Base-by-base conservation (phyloP, 2,113 vertebrate species). In the Nesogale talazaci region DNA sequence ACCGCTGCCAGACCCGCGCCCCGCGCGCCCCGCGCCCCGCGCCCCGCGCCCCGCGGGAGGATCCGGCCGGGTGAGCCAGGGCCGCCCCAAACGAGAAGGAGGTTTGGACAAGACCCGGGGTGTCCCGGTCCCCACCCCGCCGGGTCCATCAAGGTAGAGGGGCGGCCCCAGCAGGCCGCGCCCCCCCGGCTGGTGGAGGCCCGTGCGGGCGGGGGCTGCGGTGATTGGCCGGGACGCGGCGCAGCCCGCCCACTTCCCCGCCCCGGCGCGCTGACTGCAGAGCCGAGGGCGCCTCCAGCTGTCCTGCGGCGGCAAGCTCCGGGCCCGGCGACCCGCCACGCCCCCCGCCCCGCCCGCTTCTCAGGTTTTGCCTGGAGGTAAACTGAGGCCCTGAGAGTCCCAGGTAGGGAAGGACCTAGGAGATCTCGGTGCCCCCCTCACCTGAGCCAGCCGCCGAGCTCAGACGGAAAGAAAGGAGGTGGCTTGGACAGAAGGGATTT, bases 341-440 rank as follows among this genome's bases (percentile, higher is more conserved):
- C 86, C 86, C 80, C 88, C 72, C 36, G 40, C 16, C n/a, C 20
- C 0, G 31, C 29, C 38, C 25, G 0, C 70, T 14, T 38, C 88
- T 38, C 34, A 19, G 1, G 1, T 7, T 42, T 23, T 0, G 31
- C 36, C 8, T 0, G 6, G 3, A 19, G 29, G 36, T 61, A 40
- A n/a, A 36, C 67, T 16, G 84, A 89, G 75, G 10, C 34, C 34
- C 74, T 4, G 22, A 38, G 38, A 3, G 42, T 40, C 88, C 89
- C 95, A 88, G 95, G 95, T 1, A 14, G 57, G 42, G 96, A 95
- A 92, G 42, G 89, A 96, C 92, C 88, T 95, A 88, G 10, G 46
- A 40, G 56, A 19, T 7, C 14, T 14, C 57, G n/a, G 29, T 69
- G 12, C 31, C 3, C 16, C 29, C 65, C 20, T 57, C 70, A 1